Base-by-base conservation (phyloP, 2,888 invertebrate genomes). In the Zonitis immaculata region DNA sequence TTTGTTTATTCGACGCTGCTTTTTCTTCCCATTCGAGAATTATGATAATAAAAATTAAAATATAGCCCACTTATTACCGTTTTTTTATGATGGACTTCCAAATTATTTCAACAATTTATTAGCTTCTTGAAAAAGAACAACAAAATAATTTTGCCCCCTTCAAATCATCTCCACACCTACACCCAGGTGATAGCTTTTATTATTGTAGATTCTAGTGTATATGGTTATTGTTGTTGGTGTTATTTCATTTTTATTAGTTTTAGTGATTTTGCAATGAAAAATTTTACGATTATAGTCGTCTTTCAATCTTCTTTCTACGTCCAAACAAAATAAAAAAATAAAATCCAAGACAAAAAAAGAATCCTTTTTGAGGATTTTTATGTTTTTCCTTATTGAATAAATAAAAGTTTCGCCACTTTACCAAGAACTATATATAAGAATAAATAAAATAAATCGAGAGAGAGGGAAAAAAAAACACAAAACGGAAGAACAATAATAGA, bases 51-150 rank as follows among this genome's bases (percentile, higher is more conserved):
- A 25, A 43, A 43, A 43, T 43, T 43, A 44, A 44, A 44, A 44
- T 44, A 44, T 14, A 14, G 16, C 45, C n/a, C 45, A 45, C 45
- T 45, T 45, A 45, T 39, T 28, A n/a, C n/a, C n/a, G n/a, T n/a
- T 18, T 5, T 26, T 45, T 45, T 45, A 45, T 26, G 27, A 16
- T 12, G 1, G 30, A n/a, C 45, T 18, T 12, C 45, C 27, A 30
- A 45, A 45, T 28, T 27, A 14, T 28, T 4, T 45, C 14, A 14
- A 39, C 20, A 18, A 39, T 39, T 39, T 39, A 39, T 39, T 39
- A 20, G 39, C 35, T 35, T 16, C 35, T 35, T 16, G 12, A 14
- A 9, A 9, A 35, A n/a, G n/a, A n/a, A n/a, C n/a, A n/a, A n/a
- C n/a, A n/a, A 8, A 35, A 7, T 14, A 4, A 1, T 32, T 7